Evolutionary conservation across 92 coral and sea anemone species (phyloP), one percentile per base, ranked within the genome.

Genomic region (Zoanthus gigantus): DNA sequence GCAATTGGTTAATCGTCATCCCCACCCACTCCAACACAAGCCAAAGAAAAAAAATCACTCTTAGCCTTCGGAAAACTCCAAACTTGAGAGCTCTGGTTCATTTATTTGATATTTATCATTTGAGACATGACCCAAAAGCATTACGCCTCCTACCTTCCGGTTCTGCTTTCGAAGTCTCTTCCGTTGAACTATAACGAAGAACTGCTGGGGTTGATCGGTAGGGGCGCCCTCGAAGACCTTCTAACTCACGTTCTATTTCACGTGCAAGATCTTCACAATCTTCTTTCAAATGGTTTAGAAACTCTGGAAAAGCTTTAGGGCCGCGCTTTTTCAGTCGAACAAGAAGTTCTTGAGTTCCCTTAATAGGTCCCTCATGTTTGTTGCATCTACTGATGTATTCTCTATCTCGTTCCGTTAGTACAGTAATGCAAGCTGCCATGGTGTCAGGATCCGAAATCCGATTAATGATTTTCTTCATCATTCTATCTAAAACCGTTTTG

Each of bases 261-360:
- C 4, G 2, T 80, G 61, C 85, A 30, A 80, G 85, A 0, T 80
- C 61, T 46, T 8, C 12, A 52, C 61, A 0, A 63, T 14, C 14
- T 0, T 11, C 1, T 11, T 3, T 29, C 60, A 80, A 13, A 18
- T 5, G 6, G 12, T 6, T 37, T 7, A 80, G 37, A 14, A 80
- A 80, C 12, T 17, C 30, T 0, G 0, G 7, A 18, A 17, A 80
- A 46, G 85, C 85, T 0, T 44, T 42, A 48, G 23, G 31, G 29
- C 85, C 85, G 42, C 85, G 85, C 56, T 80, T 80, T 56, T 37
- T 63, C 10, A 80, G 85, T 34, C 57, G 60, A 17, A n/a, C 17
- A 18, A 80, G 16, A 66, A 80, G 85, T 44, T 63, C 57, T 5
- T 45, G n/a, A 61, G 85, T 18, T 80, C 60, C 85, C 42, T 44